Conservation (phyloP, 2,113 vertebrate genomes). For the Circaetus cinerascens region DNA sequence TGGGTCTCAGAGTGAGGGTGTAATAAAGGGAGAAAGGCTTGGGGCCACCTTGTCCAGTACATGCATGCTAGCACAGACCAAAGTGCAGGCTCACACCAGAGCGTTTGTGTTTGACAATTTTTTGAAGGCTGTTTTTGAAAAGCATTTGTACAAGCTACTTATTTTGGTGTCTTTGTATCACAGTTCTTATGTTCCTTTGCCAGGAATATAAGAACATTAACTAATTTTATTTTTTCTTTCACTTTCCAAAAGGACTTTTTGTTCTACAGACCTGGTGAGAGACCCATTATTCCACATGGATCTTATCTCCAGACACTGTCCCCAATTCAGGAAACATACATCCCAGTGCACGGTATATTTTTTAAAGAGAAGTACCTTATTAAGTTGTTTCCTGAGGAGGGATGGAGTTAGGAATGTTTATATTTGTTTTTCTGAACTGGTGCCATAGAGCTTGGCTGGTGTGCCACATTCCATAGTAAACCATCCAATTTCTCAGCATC, state of each 20-base stretch:
- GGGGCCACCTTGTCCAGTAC: background rate
- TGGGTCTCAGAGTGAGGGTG: rapidly evolving
- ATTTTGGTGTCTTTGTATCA: background rate
- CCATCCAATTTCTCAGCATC: background rate
- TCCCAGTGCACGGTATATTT: background rate
- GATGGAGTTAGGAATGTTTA: conserved; percentile 6
- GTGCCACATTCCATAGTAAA: background rate
- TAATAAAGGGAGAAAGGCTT: background rate
- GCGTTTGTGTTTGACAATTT: background rate
- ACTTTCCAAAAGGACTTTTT: background rate
- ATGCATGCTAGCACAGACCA: background rate
- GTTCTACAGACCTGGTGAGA: background rate
- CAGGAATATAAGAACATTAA: background rate
- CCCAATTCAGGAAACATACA: background rate
- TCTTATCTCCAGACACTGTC: background rate
- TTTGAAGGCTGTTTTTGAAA: background rate
- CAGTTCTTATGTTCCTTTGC: background rate
- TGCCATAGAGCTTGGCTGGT: conserved; percentile 29
- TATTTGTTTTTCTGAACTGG: conserved; percentile 23
- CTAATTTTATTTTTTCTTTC: background rate
- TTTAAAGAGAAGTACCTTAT: background rate
- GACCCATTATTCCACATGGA: background rate
- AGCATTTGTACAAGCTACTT: background rate
- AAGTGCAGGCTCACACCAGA: background rate
- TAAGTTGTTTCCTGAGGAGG: background rate